Base-by-base conservation (phyloP, 2,797 vertebrate genomes). In the Xenops minutus region DNA sequence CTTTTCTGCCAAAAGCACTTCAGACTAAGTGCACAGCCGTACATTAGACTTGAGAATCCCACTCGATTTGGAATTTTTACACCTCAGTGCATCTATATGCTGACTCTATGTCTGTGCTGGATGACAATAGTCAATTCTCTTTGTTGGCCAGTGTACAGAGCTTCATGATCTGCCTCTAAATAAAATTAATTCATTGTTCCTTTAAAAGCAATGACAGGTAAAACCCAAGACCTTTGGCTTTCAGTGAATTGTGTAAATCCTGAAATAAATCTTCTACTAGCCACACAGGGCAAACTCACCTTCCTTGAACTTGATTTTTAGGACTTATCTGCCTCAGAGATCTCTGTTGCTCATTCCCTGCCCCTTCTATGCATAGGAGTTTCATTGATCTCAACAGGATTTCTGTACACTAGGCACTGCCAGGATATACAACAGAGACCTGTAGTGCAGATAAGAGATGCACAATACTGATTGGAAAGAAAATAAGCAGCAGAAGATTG, bases 251-350 rank as follows among this genome's bases (percentile, higher is more conserved):
- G 23, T 69, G 49, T 69, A 52, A 89, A 87, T 44, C 48, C 29
- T 48, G 44, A 82, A 80, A 92, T 85, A 73, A 76, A 82, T 91
- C 61, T 88, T 59, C 63, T 61, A 27, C 20, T 16, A 88, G 54
- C 85, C 58, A 78, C 49, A 37, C 27, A 75, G 55, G 51, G 52
- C 51, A 92, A 85, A 62, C 54, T 96, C 78, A 84, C 91, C 89
- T 94, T 96, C 75, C 76, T 66, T 89, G 66, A 91, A 91, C 79
- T 92, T 86, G 72, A 78, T 91, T 89, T 93, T 91, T 69, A 89
- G 89, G 66, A 69, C 51, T 91, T 89, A 78, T 73, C 95, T 89
- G 22, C 69, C 48, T 62, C 3, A 0, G 62, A 48, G 61, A 83
- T 92, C 92, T 91, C 39, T 62, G 58, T 77, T 92, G 74, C 67